These are phyloP conservation scores for Corticium candelabrum DNA, from an alignment of 37 sponge, comb jelly and placozoan genomes.

Conservation along the genomic window DNA sequence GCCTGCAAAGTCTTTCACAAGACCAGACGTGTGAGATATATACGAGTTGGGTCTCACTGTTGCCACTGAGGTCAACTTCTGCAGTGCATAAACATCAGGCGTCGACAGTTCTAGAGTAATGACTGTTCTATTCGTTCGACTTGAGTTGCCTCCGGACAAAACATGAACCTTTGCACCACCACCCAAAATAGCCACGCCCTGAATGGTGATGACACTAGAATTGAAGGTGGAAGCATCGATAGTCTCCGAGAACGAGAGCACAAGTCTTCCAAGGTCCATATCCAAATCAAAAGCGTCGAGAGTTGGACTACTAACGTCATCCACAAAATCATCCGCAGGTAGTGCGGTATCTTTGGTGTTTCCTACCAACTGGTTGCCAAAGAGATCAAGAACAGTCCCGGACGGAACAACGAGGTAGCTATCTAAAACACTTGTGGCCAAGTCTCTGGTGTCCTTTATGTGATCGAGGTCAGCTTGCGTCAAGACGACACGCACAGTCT, in stretches of 20 bases:
- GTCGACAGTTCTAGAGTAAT: slow-evolving; percentile 33
- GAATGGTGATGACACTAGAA: slow-evolving; percentile 29
- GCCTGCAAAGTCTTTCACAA: slow-evolving; percentile 21
- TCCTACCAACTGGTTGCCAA: slow-evolving; percentile 30
- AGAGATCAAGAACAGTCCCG: slow-evolving; percentile 39
- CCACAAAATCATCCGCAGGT: slow-evolving; percentile 39
- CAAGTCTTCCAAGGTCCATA: slow-evolving; percentile 49
- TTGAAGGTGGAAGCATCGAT: slow-evolving; percentile 43
- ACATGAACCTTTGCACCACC: slow-evolving; percentile 9
- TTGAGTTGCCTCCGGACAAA: background rate
- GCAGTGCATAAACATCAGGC: slow-evolving; percentile 19
- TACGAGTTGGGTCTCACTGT: background rate
- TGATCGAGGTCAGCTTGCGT: slow-evolving; percentile 43
- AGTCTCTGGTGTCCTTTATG: slow-evolving; percentile 34
- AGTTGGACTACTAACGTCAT: slow-evolving; percentile 54
- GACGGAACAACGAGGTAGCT: slow-evolving; percentile 42
- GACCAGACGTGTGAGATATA: background rate
- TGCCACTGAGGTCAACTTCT: background rate
- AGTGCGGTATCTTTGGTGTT: background rate
- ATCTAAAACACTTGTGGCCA: background rate
- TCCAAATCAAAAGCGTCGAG: slow-evolving; percentile 59
- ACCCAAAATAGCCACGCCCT: background rate
- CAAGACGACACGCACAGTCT: slow-evolving; percentile 20
- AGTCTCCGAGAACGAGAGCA: slow-evolving; percentile 59
- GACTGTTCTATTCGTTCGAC: background rate